phyloP scores from a whole-genome alignment of 2,888 invertebrate genomes.

The Andrena chrysosceles region DNA sequence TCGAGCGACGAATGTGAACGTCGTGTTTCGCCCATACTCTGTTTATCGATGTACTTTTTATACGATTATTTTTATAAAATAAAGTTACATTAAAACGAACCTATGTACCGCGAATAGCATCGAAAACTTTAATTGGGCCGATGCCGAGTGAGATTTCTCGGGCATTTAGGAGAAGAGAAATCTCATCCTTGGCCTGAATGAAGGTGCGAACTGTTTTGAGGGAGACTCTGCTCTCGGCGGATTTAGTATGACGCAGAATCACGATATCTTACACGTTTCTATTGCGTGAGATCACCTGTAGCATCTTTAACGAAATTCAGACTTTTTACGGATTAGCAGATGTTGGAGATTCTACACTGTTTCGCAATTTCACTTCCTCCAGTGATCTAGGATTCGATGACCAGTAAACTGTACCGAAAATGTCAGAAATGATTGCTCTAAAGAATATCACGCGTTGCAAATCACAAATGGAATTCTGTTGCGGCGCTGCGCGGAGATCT shows the following conservation, averaged over 20 bases:
- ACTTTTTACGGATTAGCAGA: too few relatives aligned
- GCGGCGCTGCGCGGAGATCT: neutral
- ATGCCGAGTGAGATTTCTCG: slow-evolving; percentile 6
- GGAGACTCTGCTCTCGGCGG: slow-evolving; percentile 1
- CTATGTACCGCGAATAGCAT: neutral
- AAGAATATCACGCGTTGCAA: neutral
- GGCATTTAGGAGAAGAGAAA: slow-evolving; percentile 30
- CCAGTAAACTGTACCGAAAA: neutral
- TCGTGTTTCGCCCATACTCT: slow-evolving; percentile 19
- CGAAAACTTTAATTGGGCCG: neutral
- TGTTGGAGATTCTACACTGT: neutral
- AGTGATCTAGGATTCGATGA: neutral
- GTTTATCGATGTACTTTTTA: slow-evolving; percentile 13
- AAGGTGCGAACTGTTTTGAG: slow-evolving; percentile 12
- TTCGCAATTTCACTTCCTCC: neutral
- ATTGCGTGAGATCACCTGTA: too few relatives aligned
- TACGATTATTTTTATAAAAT: slow-evolving; percentile 38
- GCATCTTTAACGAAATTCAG: too few relatives aligned
- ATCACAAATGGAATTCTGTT: neutral
- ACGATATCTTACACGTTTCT: neutral
- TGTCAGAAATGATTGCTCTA: neutral
- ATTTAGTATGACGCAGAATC: neutral
- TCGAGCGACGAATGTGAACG: slow-evolving; percentile 42
- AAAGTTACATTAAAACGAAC: slow-evolving; percentile 4
- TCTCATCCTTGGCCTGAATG: slow-evolving; percentile 33